These are phyloP conservation scores for Crenuchus spilurus DNA, from an alignment of 2,797 vertebrate species.

Conservation along the genomic window DNA sequence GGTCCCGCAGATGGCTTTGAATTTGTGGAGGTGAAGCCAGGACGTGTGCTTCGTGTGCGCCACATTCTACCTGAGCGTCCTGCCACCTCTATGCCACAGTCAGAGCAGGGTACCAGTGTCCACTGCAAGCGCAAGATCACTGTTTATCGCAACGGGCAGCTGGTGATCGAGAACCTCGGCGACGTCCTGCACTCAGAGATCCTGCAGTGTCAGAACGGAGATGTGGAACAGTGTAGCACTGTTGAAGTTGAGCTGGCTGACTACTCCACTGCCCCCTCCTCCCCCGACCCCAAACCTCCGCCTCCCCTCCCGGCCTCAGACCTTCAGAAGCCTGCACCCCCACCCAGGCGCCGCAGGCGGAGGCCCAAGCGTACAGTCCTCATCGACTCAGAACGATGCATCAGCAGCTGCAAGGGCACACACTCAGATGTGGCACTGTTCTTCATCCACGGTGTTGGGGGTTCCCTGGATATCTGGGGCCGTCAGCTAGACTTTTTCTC, in stretches of 20 bases:
- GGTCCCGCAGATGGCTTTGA: constrained; percentile 82
- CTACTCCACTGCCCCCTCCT: constrained; percentile 73
- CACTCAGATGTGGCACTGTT: constrained; percentile 92
- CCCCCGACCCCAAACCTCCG: constrained; percentile 68
- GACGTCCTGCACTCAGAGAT: constrained; percentile 87
- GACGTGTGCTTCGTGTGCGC: constrained; percentile 87
- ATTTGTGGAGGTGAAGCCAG: constrained; percentile 95
- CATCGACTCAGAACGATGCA: constrained; percentile 87
- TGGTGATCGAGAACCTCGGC: constrained; percentile 94
- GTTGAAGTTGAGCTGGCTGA: constrained; percentile 88
- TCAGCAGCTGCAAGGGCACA: constrained; percentile 92
- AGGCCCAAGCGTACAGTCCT: constrained; percentile 89
- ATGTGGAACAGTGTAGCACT: constrained; percentile 80
- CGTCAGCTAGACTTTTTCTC: constrained; percentile 95
- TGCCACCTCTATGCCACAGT: constrained; percentile 41
- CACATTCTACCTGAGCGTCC: constrained; percentile 79
- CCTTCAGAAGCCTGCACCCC: constrained; percentile 75
- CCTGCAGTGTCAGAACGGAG: constrained; percentile 84
- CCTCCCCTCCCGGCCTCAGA: constrained; percentile 60
- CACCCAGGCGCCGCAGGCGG: constrained; percentile 78
- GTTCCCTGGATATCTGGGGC: constrained; percentile 96
- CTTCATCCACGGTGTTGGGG: constrained; percentile 94
- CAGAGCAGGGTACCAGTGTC: constrained; percentile 68
- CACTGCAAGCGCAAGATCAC: constrained; percentile 94
- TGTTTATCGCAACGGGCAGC: constrained; percentile 90